A percentile compares a stretch with the other conserved stretches of the same genome.
Evolutionary conservation across 2,888 invertebrate genomes (phyloP).

Genomic region (Napeogenes inachia): DNA sequence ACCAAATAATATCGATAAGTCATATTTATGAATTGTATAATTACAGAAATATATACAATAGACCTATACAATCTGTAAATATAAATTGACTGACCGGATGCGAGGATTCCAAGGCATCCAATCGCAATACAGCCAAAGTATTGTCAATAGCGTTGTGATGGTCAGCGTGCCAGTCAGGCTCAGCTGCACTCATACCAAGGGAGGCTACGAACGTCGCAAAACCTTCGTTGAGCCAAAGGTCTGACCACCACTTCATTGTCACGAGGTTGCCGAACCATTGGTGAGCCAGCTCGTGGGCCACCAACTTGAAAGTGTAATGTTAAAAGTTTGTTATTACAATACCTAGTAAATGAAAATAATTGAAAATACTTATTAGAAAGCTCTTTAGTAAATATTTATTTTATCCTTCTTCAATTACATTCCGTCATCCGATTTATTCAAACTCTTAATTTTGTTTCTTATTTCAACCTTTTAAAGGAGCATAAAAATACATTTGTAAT

Average conservation of each 20-base stretch:
- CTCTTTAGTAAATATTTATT: no score
- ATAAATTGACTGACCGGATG: constrained; percentile 80
- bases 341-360: no score
- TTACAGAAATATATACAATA: neutral
- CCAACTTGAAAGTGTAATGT: constrained; percentile 51
- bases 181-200: constrained; percentile 77
- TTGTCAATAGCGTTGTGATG: constrained; percentile 77
- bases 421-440: no score
- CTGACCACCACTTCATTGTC: constrained; percentile 91
- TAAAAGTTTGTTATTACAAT: no score
- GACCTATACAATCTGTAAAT: no score
- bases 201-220: constrained; percentile 84
- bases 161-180: constrained; percentile 81
- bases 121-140: constrained; percentile 77
- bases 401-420: no score
- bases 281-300: constrained; percentile 85
- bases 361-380: no score
- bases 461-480: no score
- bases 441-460: no score
- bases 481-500: no score
- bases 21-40: neutral
- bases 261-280: constrained; percentile 91
- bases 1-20: neutral
- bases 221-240: constrained; percentile 88
- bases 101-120: constrained; percentile 85